A percentile compares a stretch with the other conserved stretches of the same genome.
These are phyloP conservation scores for Pachycephala philippinensis DNA, from an alignment of 2,113 vertebrate genomes.

Conservation along the genomic window DNA sequence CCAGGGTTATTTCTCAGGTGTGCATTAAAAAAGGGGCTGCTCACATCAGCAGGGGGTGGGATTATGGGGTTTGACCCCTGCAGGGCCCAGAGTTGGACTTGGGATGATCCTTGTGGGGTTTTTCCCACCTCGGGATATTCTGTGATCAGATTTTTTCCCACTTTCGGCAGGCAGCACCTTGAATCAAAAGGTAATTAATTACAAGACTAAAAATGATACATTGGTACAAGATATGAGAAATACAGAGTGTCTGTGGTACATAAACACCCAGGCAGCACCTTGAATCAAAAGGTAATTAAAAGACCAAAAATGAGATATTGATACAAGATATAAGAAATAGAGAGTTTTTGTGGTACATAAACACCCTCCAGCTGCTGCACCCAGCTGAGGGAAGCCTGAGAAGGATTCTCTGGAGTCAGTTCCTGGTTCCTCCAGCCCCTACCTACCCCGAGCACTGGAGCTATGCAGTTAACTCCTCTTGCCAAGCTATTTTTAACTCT, in stretches of 20 bases:
- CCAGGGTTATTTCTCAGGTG: not conserved
- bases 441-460: not conserved
- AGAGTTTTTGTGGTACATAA: not conserved
- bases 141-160: not conserved
- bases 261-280: not conserved
- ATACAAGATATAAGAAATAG: fast-evolving
- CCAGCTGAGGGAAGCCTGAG: not conserved
- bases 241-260: not conserved
- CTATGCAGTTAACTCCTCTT: not conserved
- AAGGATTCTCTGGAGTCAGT: not conserved
- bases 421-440: not conserved
- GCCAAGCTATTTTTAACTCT: slow-evolving; percentile 23
- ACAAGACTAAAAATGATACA: not conserved
- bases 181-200: not conserved
- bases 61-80: not conserved
- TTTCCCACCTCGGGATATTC: not conserved
- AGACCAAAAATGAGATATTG: not conserved
- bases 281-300: not conserved
- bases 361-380: not conserved
- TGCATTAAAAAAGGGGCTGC: not conserved
- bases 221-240: not conserved
- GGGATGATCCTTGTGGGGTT: not conserved
- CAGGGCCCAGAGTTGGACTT: not conserved
- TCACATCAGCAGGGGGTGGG: not conserved
- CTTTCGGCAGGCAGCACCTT: not conserved